Evolutionary conservation across 37 sponge, comb jelly and placozoan species (phyloP), one percentile per base, ranked within the genome.

Genomic region (Oopsacas minuta): DNA sequence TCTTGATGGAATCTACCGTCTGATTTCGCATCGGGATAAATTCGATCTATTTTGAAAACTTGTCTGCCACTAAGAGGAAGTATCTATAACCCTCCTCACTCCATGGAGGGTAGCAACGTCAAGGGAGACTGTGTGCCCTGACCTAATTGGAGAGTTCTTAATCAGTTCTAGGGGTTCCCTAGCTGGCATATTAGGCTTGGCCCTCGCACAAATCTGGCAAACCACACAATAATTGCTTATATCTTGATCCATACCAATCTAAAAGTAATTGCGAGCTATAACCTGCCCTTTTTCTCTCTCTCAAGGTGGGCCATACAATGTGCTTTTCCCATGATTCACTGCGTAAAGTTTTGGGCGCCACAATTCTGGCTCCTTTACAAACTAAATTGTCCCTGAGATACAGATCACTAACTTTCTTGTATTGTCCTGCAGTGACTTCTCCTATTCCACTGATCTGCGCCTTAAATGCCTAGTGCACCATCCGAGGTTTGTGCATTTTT

Each of bases 161-260:
- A 61, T 61, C 75, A 61, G 7, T 3, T 61, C 17, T n/a, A 20
- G 22, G 75, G 75, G 22, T 61, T 61, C 75, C 22, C 75, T 61
- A 61, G 75, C 75, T 34, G 32, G 75, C 20, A 61, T 25, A 3
- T 61, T 61, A 10, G 75, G 22, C 30, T 61, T 61, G 75, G 17
- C 75, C 75, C 28, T 61, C 20, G 75, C 75, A n/a, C 75, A 61
- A 61, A 61, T n/a, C n/a, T n/a, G n/a, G n/a, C n/a, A n/a, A n/a
- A n/a, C n/a, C n/a, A 34, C n/a, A n/a, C n/a, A n/a, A n/a, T n/a
- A n/a, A n/a, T n/a, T n/a, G 17, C 51, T 46, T 46, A 46, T 46
- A 17, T 46, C 51, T 17, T 17, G 51, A 46, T 46, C 51, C 51
- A 46, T 46, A 46, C 51, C 51, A 46, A 17, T 46, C 51, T 17